Evolutionary conservation across 2,797 vertebrate species (phyloP), one percentile per base, ranked within the genome.

Genomic region (Trichosurus vulpecula): DNA sequence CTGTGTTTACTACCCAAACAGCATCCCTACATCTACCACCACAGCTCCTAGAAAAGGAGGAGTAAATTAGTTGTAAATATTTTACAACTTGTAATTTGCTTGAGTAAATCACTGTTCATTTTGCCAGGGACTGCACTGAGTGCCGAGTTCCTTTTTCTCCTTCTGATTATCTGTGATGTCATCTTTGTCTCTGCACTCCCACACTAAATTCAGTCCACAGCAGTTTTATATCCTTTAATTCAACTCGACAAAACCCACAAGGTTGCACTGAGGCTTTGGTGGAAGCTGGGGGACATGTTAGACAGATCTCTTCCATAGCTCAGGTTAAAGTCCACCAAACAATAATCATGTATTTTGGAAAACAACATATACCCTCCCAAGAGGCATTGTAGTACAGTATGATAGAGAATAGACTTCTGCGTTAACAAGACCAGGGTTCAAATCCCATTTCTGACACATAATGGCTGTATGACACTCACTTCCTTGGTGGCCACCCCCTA

Each of bases 21-120:
- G 54, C 93, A 92, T 93, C 81, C 94, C 58, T 97, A 66, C 93
- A 55, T 92, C 90, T 19, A 35, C 94, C 58, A 29, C 81, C 4
- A 16, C 96, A 66, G 57, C 96, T 30, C 95, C 93, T 91, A 90
- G 56, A 95, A 81, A 74, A 97, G 93, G 95, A 54, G 90, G 94
- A 93, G 92, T 90, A 93, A 94, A 96, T 97, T 96, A 93, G 97
- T 87, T 96, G 96, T 97, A 96, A 97, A 98, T 96, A 97, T 95
- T 97, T 96, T 93, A 97, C 95, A 74, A 95, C 61, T 90, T 95
- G 94, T 96, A 93, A 97, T 96, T 97, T 96, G 95, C 87, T 29
- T 89, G 35, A 95, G 92, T 96, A 97, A 97, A 97, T 96, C 96
- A 97, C 89, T 12, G 90, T n/a, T 58, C 92, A 6, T 94, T 94